phyloP scores from a whole-genome alignment of 2,113 vertebrate species.

The Chlamydotis undulata region DNA sequence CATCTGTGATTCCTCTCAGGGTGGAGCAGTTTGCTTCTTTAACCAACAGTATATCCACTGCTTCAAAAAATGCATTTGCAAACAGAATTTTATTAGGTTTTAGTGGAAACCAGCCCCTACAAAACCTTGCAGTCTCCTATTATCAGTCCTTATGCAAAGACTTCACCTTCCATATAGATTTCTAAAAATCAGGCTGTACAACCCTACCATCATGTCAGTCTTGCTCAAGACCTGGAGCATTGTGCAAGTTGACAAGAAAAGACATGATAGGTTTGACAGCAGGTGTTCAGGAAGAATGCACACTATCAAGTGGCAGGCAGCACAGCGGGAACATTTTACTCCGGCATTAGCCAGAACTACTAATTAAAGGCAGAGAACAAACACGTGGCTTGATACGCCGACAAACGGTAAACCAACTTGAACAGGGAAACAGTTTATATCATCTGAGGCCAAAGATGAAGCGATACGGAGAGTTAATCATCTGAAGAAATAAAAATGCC shows the following conservation, averaged over 20 bases:
- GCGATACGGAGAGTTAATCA: not conserved
- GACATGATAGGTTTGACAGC: constrained; percentile 67
- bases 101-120: not conserved
- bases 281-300: constrained; percentile 67
- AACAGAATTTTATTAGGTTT: not conserved
- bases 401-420: not conserved
- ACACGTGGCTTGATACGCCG: not conserved
- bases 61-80: not conserved
- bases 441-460: not conserved
- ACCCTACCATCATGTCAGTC: constrained; percentile 27
- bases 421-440: not conserved
- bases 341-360: constrained; percentile 5
- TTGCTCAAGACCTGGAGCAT: constrained; percentile 67
- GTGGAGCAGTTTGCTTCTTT: not conserved
- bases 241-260: constrained; percentile 73
- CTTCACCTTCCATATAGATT: not conserved
- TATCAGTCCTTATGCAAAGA: not conserved
- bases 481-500: not conserved
- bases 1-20: not conserved
- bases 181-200: constrained; percentile 46
- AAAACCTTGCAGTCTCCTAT: not conserved
- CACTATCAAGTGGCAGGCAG: constrained; percentile 25
- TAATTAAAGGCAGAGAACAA: constrained; percentile 27
- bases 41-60: not conserved
- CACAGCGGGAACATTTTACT: not conserved